Percentiles rank a stretch among this genome's conserved stretches.
Conservation (phyloP, 2,888 invertebrate genomes). For the Urechis unicinctus region DNA sequence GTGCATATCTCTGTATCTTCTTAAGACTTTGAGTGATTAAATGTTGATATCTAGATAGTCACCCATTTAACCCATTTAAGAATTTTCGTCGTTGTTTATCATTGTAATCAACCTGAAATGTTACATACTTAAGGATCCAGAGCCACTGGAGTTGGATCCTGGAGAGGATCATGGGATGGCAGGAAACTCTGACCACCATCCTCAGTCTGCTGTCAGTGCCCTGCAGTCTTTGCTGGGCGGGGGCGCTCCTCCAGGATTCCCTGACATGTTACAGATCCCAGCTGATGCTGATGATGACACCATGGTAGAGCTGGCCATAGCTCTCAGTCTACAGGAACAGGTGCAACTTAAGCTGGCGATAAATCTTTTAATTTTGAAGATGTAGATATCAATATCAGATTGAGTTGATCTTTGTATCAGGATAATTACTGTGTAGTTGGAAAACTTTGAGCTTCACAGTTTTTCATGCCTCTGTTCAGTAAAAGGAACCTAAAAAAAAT, state of each 20-base stretch:
- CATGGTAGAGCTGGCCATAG: slow-evolving; percentile 93
- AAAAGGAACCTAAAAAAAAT: no score
- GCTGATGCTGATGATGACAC: slow-evolving; percentile 95
- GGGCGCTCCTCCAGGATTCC: slow-evolving; percentile 56
- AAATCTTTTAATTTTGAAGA: background rate
- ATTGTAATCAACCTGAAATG: no score
- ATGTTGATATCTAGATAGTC: no score
- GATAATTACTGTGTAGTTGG: background rate
- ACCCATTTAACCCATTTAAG: no score
- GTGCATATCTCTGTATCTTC: no score
- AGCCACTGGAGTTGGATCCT: slow-evolving; percentile 31
- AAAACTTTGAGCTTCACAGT: background rate
- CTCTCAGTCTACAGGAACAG: slow-evolving; percentile 73
- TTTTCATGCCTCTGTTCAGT: no score
- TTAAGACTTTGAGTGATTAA: no score
- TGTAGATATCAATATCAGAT: background rate
- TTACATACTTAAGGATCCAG: no score
- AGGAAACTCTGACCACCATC: slow-evolving; percentile 21
- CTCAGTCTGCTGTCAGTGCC: slow-evolving; percentile 28
- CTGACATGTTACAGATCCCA: slow-evolving; percentile 77
- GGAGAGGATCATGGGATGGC: no score
- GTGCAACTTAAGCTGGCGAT: slow-evolving; percentile 14
- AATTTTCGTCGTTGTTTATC: no score
- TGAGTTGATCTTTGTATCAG: background rate
- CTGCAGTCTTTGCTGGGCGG: slow-evolving; percentile 52